Conservation (phyloP, 2,888 invertebrate genomes). For the Maniola hyperantus region DNA sequence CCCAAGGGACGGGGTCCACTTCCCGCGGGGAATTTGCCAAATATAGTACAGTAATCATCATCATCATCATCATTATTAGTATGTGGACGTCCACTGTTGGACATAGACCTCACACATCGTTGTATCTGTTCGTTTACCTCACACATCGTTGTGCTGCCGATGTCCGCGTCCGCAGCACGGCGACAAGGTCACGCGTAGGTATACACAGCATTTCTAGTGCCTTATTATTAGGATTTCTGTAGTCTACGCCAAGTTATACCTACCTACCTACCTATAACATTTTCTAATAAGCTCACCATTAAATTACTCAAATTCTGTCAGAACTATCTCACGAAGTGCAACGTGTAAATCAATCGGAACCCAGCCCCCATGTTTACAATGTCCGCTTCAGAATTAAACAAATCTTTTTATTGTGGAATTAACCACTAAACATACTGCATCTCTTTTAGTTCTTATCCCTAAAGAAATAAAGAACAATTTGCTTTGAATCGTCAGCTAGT, state of each 20-base stretch:
- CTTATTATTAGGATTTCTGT: no score
- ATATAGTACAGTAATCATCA: no score
- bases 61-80: no score
- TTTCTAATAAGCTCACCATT: not conserved
- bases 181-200: no score
- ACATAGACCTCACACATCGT: no score
- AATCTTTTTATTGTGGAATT: slow-evolving; percentile 41
- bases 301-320: not conserved
- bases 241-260: no score
- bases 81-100: no score
- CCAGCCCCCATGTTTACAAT: slow-evolving; percentile 38
- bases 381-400: slow-evolving; percentile 35
- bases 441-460: slow-evolving; percentile 12
- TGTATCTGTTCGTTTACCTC: no score
- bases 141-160: no score
- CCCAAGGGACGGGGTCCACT: slow-evolving; percentile 46
- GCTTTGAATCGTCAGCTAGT: not conserved
- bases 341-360: slow-evolving; percentile 31
- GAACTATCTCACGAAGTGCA: slow-evolving; percentile 39
- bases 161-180: no score
- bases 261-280: no score
- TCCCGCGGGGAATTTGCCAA: slow-evolving; percentile 26
- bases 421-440: slow-evolving; percentile 1
- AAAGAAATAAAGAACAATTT: slow-evolving; percentile 25
- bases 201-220: no score